Evolutionary conservation across 2,888 invertebrate species (phyloP), one percentile per base, ranked within the genome.

Genomic region (Acanthosepion pharaonis): DNA sequence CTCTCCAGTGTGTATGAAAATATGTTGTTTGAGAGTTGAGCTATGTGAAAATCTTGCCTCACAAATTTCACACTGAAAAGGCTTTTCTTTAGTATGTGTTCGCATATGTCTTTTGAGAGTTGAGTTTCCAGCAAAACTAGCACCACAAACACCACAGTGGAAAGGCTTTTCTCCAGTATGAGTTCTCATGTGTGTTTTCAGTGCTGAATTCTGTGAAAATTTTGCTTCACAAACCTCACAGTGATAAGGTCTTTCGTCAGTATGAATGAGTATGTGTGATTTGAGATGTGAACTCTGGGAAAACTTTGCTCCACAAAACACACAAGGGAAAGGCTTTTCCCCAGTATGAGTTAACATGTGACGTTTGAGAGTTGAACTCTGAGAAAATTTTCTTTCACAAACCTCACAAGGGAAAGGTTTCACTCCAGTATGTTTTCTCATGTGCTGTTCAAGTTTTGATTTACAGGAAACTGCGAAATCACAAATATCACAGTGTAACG

Each of bases 121-220:
- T 9, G 92, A 51, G 20, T 51, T 92, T 25, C 49, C 48, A 28
- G 78, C 28, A 78, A 78, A 78, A 9, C 15, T n/a, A n/a, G 78
- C 78, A n/a, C 78, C 78, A 78, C 78, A 78, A 78, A 78, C n/a
- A n/a, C n/a, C 11, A 78, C 78, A 78, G 28, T 78, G 28, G n/a
- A n/a, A 78, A n/a, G 78, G 78, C 91, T 94, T 94, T 53, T 95
- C 95, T 92, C 95, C 95, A 23, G 95, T 95, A 64, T 95, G 95
- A 28, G 51, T 51, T 28, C 92, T 92, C 59, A 95, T 94, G 51
- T 95, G 95, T 92, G 95, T 95, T 15, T 91, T 95, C 18, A 95
- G 95, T 23, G 94, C 93, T 8, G 95, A 94, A 49, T 95, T 95
- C 42, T 95, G 91, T 48, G 95, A 91, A 94, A 95, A 95, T 20